Evolutionary conservation across 2,888 invertebrate species (phyloP).

Genomic region (Siphlonurus alternatus): DNA sequence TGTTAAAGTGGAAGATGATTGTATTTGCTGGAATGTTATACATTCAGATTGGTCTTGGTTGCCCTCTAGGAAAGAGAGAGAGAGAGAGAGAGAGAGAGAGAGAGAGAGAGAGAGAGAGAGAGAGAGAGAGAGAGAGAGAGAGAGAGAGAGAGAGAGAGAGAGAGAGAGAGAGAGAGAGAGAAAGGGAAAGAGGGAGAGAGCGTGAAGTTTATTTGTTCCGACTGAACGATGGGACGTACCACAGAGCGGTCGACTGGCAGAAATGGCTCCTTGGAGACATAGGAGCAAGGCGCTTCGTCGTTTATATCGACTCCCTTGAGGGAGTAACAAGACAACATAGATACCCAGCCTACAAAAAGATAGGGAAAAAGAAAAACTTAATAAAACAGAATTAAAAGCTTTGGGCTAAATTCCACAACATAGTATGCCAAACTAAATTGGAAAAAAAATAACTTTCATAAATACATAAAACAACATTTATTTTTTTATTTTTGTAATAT

Average conservation of each 20-base stretch:
- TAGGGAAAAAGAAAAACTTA: not conserved
- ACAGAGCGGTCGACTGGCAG: not conserved
- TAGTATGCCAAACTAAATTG: not conserved
- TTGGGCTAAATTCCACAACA: not conserved
- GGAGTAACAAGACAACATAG: not conserved
- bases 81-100: not conserved
- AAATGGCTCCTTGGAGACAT: not conserved
- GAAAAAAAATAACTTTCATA: not conserved
- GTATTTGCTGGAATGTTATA: too few relatives aligned
- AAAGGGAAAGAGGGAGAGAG: conserved; percentile 9
- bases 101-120: not conserved
- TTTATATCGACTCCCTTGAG: not conserved
- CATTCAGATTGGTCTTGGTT: not conserved
- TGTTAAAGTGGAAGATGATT: too few relatives aligned
- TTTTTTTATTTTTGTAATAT: too few relatives aligned
- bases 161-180: conserved; percentile 7
- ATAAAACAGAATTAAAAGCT: not conserved
- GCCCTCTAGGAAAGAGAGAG: not conserved
- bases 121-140: not conserved
- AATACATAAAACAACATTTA: too few relatives aligned
- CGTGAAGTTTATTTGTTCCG: too few relatives aligned
- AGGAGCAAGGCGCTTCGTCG: not conserved
- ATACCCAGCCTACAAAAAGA: not conserved
- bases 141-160: not conserved
- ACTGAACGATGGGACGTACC: too few relatives aligned